phyloP scores from a whole-genome alignment of 2,888 invertebrate species.

The Lithophane ornitopus region DNA sequence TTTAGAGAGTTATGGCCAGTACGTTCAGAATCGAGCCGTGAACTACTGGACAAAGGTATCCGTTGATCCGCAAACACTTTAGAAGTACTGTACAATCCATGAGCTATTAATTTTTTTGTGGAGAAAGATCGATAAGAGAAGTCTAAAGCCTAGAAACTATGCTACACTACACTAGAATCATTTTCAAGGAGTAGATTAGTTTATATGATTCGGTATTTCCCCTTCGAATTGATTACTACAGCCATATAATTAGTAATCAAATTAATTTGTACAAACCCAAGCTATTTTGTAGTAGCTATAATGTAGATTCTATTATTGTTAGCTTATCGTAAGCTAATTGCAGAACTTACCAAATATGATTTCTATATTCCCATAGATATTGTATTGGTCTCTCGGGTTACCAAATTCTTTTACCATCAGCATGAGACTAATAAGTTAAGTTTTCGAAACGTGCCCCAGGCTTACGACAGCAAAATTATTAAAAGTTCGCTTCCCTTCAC shows the following conservation, averaged over 20 bases:
- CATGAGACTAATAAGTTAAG: not conserved
- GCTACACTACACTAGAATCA: not conserved
- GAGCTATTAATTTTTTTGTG: constrained; percentile 1
- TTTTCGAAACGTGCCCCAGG: constrained; percentile 10
- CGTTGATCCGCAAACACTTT: constrained; percentile 42
- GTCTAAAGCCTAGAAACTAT: not conserved
- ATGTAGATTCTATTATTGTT: too few species aligned
- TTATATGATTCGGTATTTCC: constrained; percentile 16
- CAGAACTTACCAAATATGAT: not conserved
- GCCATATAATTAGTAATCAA: not conserved
- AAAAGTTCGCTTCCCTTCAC: constrained; percentile 51
- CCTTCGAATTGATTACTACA: constrained; percentile 1
- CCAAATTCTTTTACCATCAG: not conserved
- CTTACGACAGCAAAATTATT: constrained; percentile 29
- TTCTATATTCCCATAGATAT: not conserved
- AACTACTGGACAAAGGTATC: constrained; percentile 74
- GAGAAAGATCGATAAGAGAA: not conserved
- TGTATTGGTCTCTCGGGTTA: not conserved
- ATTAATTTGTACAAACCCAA: too few species aligned
- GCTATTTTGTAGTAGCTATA: too few species aligned
- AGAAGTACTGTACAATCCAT: constrained; percentile 24
- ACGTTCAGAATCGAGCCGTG: constrained; percentile 71
- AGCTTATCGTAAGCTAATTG: too few species aligned
- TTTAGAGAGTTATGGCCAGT: constrained; percentile 78
- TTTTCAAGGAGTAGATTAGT: not conserved